These are phyloP conservation scores for Augochlorella aurata DNA, from an alignment of 2,888 invertebrate species.

Conservation along the genomic window DNA sequence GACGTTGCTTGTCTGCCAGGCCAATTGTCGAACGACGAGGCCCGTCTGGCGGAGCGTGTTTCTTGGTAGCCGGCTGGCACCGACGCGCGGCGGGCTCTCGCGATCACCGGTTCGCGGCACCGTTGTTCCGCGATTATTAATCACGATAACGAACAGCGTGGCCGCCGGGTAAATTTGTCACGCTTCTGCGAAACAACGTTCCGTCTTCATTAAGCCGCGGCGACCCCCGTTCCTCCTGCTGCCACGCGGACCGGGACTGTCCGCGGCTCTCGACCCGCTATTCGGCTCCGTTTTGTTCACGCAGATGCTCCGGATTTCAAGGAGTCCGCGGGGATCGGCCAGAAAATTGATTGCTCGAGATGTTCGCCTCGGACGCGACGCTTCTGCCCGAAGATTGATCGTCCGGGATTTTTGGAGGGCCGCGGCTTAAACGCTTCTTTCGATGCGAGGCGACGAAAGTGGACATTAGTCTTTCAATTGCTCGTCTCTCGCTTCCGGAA, in stretches of 20 bases:
- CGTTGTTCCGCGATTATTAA: slow-evolving; percentile 55
- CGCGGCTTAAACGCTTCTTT: background rate
- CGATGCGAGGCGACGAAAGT: too few species aligned
- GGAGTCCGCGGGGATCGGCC: background rate
- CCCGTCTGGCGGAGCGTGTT: slow-evolving; percentile 38
- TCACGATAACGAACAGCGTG: slow-evolving; percentile 51
- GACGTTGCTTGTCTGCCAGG: slow-evolving; percentile 61
- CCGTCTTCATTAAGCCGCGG: slow-evolving; percentile 40
- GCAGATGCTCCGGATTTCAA: background rate
- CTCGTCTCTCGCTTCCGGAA: too few species aligned
- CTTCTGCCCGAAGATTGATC: background rate
- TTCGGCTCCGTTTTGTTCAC: background rate
- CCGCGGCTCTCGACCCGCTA: background rate
- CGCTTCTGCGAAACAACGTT: slow-evolving; percentile 51
- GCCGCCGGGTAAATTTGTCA: slow-evolving; percentile 37
- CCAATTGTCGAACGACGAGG: slow-evolving; percentile 63
- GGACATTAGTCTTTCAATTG: too few species aligned
- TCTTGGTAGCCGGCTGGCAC: slow-evolving; percentile 35
- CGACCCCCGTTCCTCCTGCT: background rate
- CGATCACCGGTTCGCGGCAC: slow-evolving; percentile 15
- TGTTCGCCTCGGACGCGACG: background rate
- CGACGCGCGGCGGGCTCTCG: slow-evolving; percentile 8
- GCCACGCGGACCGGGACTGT: background rate
- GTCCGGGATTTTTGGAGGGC: background rate
- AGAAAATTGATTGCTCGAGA: slow-evolving; percentile 9